Percentiles rank a stretch among this genome's conserved stretches.
Evolutionary conservation across 92 coral and sea anemone species (phyloP).

Genomic region (Siderastrea siderea): DNA sequence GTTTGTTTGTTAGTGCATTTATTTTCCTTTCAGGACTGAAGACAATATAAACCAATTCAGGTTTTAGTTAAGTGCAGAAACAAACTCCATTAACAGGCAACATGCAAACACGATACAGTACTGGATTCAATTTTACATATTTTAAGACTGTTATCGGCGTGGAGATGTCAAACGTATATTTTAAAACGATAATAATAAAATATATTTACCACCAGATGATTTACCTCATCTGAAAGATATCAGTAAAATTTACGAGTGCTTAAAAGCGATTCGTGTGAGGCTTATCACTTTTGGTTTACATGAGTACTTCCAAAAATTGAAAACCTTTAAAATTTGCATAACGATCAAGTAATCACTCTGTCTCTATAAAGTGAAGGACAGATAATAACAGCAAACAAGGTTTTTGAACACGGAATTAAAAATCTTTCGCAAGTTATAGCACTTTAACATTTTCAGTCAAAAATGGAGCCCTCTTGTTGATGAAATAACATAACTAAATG

Average conservation of each 20-base stretch:
- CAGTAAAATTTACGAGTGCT: not conserved
- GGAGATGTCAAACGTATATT: too few species aligned
- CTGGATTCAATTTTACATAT: too few species aligned
- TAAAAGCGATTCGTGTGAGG: not conserved
- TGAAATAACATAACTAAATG: too few species aligned
- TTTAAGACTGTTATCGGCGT: too few species aligned
- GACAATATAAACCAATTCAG: not conserved
- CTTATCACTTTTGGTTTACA: not conserved
- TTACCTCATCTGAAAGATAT: not conserved
- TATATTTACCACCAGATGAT: not conserved
- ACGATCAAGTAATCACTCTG: slow-evolving; percentile 1
- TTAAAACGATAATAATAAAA: not conserved
- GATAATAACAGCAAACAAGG: not conserved
- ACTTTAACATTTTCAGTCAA: too few species aligned
- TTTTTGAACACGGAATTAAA: not conserved
- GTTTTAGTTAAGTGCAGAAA: not conserved
- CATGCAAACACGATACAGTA: not conserved
- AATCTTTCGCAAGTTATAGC: not conserved
- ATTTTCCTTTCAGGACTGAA: not conserved
- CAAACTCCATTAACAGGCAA: not conserved
- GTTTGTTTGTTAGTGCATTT: not conserved
- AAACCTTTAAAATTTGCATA: slow-evolving; percentile 30
- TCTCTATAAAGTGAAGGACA: not conserved
- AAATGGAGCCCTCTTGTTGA: too few species aligned
- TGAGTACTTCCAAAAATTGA: not conserved